These are phyloP conservation scores for Astropecten irregularis DNA, from an alignment of 53 echinoderm and acorn worm species.

Conservation along the genomic window DNA sequence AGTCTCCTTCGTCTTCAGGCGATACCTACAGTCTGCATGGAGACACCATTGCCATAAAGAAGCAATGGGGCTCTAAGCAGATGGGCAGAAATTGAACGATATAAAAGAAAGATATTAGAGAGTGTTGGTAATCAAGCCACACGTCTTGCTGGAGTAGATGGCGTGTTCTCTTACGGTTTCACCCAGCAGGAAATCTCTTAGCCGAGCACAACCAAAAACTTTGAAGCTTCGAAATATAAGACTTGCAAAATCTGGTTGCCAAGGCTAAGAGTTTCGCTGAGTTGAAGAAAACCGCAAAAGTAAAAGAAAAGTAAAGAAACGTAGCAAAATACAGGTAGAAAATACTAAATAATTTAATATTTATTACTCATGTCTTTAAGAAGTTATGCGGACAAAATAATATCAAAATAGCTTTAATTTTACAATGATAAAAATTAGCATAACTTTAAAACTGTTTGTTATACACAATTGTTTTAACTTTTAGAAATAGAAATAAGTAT, in stretches of 20 bases:
- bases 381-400: too few species aligned
- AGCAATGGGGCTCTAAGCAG: constrained; percentile 49
- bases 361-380: neutral
- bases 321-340: neutral
- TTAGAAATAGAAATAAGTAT: too few species aligned
- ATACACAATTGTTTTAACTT: too few species aligned
- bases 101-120: constrained; percentile 32
- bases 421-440: too few species aligned
- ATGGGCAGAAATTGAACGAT: constrained; percentile 35
- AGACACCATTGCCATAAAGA: constrained; percentile 21
- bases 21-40: constrained; percentile 12
- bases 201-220: neutral
- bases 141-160: too few species aligned
- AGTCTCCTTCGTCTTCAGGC: neutral
- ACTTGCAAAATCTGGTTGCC: neutral
- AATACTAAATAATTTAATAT: neutral
- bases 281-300: neutral
- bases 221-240: neutral
- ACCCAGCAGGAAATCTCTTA: neutral
- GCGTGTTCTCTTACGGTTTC: neutral
- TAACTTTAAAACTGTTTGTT: too few species aligned
- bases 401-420: too few species aligned
- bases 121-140: too few species aligned
- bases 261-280: neutral
- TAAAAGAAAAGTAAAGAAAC: neutral